phyloP scores from a whole-genome alignment of 2,113 vertebrate species.

The Epinephelus lanceolatus region DNA sequence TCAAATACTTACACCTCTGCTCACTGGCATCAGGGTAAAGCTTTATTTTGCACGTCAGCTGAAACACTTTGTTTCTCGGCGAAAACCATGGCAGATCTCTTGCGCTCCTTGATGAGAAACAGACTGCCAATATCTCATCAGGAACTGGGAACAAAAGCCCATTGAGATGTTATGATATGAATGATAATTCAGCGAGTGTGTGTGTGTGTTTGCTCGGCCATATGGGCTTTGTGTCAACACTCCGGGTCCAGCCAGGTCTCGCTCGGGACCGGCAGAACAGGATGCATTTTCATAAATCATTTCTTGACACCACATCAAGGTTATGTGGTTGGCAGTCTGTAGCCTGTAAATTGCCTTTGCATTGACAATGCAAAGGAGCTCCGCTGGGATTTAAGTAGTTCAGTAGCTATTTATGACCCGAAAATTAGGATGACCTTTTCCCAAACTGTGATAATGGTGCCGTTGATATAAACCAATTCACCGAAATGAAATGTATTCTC shows the following conservation, averaged over 20 bases:
- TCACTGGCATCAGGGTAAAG: constrained; percentile 18
- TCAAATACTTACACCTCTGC: constrained; percentile 10
- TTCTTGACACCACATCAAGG: constrained; percentile 79
- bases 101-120: constrained; percentile 49
- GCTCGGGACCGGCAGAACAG: constrained; percentile 50
- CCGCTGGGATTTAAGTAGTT: constrained; percentile 50
- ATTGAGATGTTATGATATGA: constrained; percentile 60
- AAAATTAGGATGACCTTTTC: constrained; percentile 72
- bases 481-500: constrained; percentile 13
- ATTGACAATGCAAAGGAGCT: constrained; percentile 69
- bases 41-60: constrained; percentile 38
- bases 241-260: constrained; percentile 63
- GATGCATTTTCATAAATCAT: constrained; percentile 81
- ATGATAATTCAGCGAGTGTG: constrained; percentile 60
- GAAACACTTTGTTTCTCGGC: constrained; percentile 32
- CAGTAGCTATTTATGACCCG: constrained; percentile 58
- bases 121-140: constrained; percentile 58
- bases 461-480: constrained; percentile 36
- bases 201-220: constrained; percentile 48
- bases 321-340: constrained; percentile 70
- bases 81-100: constrained; percentile 43
- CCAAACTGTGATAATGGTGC: constrained; percentile 54
- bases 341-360: constrained; percentile 74
- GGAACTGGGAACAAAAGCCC: constrained; percentile 59
- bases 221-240: constrained; percentile 76